A percentile compares a stretch with the other conserved stretches of the same genome.
These are phyloP conservation scores for Laodelphax striatellus DNA, from an alignment of 1,140 invertebrate species.

Conservation along the genomic window DNA sequence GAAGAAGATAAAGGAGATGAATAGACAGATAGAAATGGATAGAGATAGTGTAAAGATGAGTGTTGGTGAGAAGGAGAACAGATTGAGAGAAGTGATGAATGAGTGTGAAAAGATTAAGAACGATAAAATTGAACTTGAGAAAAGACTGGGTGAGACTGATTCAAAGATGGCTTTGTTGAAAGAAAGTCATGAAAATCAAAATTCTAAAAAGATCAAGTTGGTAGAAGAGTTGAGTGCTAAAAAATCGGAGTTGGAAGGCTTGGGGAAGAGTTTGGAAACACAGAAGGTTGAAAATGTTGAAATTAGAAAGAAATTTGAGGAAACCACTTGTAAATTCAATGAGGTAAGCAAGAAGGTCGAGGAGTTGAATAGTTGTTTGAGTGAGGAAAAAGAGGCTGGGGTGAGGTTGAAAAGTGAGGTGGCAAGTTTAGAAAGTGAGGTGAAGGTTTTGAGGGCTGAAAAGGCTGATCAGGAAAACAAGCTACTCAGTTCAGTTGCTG, in stretches of 20 bases:
- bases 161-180: slow-evolving; percentile 11
- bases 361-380: neutral
- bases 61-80: neutral
- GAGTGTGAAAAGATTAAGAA: slow-evolving; percentile 14
- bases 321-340: neutral
- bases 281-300: neutral
- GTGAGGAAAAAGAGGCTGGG: neutral
- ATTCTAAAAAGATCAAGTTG: slow-evolving; percentile 12
- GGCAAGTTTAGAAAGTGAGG: slow-evolving; percentile 22
- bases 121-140: slow-evolving; percentile 21
- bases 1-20: slow-evolving; percentile 1
- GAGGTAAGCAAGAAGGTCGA: neutral
- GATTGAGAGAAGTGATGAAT: slow-evolving; percentile 4
- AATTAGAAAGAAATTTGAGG: neutral
- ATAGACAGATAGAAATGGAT: neutral
- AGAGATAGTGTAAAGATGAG: slow-evolving; percentile 5
- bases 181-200: slow-evolving; percentile 6
- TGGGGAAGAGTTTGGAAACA: neutral
- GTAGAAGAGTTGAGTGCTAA: neutral
- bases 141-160: slow-evolving; percentile 17
- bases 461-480: slow-evolving; percentile 19
- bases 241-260: neutral
- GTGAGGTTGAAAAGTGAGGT: slow-evolving; percentile 21
- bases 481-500: slow-evolving; percentile 15
- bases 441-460: slow-evolving; percentile 23